These are phyloP conservation scores for Probaryconus sp. DNA, from an alignment of 1,140 invertebrate genomes.

Conservation along the genomic window DNA sequence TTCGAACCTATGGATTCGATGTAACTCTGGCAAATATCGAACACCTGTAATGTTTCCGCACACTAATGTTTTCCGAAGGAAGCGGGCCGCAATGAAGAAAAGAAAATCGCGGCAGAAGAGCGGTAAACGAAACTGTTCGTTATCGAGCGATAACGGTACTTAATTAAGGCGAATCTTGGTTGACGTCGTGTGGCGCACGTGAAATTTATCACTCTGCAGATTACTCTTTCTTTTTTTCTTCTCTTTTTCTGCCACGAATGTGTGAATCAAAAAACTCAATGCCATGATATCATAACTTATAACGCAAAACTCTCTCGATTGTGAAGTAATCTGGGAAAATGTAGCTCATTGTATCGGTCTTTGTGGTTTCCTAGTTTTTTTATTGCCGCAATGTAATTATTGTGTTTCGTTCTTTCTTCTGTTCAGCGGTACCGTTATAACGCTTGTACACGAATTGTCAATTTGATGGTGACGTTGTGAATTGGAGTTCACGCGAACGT, in stretches of 20 bases:
- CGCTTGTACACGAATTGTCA: conserved; percentile 31
- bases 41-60: conserved; percentile 54
- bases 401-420: conserved; percentile 14
- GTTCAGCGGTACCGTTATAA: no score
- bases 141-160: conserved; percentile 61
- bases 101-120: conserved; percentile 49
- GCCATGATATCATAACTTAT: no score
- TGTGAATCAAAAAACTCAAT: no score
- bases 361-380: not conserved
- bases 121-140: conserved; percentile 54
- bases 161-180: conserved; percentile 52
- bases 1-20: no score
- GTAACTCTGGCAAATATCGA: conserved; percentile 51
- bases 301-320: not conserved
- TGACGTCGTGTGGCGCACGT: conserved; percentile 54
- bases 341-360: no score
- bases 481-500: not conserved
- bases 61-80: conserved; percentile 52
- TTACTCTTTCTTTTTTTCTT: not conserved
- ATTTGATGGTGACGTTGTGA: conserved; percentile 24
- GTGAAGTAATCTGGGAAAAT: conserved; percentile 9
- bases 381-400: conserved; percentile 19
- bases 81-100: conserved; percentile 45
- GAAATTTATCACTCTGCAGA: conserved; percentile 49
- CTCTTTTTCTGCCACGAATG: not conserved